Percentiles rank a stretch among this genome's conserved stretches.
These are phyloP conservation scores for Micronycteris hirsuta DNA, from an alignment of 2,113 vertebrate genomes.

Conservation along the genomic window DNA sequence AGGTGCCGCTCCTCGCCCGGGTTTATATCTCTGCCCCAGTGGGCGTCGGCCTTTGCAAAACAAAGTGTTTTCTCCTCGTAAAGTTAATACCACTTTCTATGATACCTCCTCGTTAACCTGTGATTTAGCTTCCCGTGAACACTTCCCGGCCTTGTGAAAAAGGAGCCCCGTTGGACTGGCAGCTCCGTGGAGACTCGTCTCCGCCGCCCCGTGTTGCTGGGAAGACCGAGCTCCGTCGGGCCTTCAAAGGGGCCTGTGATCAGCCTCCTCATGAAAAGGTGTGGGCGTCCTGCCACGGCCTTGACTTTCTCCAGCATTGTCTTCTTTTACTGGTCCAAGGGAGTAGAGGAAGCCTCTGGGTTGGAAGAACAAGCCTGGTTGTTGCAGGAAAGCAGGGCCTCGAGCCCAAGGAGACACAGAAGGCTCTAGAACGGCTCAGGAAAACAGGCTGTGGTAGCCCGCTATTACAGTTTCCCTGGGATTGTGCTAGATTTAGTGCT, in stretches of 20 bases:
- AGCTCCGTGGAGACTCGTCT: not conserved
- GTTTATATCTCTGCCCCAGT: constrained; percentile 62
- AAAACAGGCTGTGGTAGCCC: not conserved
- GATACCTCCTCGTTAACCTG: constrained; percentile 61
- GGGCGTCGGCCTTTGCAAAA: constrained; percentile 64
- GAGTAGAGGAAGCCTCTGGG: not conserved
- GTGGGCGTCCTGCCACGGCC: not conserved
- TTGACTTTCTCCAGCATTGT: not conserved
- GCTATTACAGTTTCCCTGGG: not conserved
- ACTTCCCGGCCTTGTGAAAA: constrained; percentile 45
- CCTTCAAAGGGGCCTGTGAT: constrained; percentile 72
- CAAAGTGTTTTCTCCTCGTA: constrained; percentile 68
- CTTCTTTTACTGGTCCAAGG: constrained; percentile 8
- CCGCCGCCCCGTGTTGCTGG: not conserved
- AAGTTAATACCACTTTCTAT: constrained; percentile 71
- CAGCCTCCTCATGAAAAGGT: not conserved
- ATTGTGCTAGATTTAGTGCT: not conserved
- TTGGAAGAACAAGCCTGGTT: not conserved
- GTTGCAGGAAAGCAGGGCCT: not conserved
- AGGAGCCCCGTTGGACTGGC: constrained; percentile 16
- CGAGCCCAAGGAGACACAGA: not conserved
- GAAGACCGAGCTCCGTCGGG: constrained; percentile 23
- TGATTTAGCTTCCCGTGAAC: constrained; percentile 61
- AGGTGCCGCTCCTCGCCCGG: not conserved
- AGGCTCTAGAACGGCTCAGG: not conserved